Evolutionary conservation across 1,140 invertebrate genomes (phyloP), one percentile per base, ranked within the genome.

Genomic region (Chironomus tepperi): DNA sequence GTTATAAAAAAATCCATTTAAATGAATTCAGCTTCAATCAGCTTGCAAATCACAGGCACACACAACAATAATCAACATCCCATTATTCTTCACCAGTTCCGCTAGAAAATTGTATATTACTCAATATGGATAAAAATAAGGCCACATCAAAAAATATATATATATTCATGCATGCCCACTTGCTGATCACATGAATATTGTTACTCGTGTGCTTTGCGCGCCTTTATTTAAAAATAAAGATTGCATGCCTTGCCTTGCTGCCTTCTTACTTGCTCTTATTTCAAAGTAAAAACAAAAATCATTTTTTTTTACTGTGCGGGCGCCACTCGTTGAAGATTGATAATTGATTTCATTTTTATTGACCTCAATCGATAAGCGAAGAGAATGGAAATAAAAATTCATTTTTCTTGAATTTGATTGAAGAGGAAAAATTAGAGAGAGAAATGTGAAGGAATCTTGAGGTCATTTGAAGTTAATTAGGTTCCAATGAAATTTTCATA

Each of bases 331-430:
- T 70, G 9, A 12, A 12, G 16, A 18, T 21, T 70, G 65, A 70
- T 70, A 70, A 70, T 70, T 70, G 65, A 70, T 70, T 70, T 70
- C 16, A 70, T 70, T 70, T 70, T 70, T 70, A 70, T 70, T 70
- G 65, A 70, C 65, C 65, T 21, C 65, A 21, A 70, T 70, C 19
- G 65, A 70, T 70, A 70, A 70, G 65, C 19, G 16, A 70, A 70
- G 24, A 34, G 24, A 70, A 70, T 47, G 43, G 15, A 47, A 57
- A 12, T n/a, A 57, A 57, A 57, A 57, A n/a, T 47, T 47, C 43
- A 47, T 47, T 47, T 15, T 43, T 43, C 10, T 43, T 43, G 15
- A 57, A 57, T 15, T 57, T 34, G 24, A 34, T 34, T 34, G 24
- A 34, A 57, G 47, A 57, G n/a, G 47, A n/a, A n/a, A n/a, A 12